Conservation (phyloP, 2,888 invertebrate species). For the Pomacea canaliculata region DNA sequence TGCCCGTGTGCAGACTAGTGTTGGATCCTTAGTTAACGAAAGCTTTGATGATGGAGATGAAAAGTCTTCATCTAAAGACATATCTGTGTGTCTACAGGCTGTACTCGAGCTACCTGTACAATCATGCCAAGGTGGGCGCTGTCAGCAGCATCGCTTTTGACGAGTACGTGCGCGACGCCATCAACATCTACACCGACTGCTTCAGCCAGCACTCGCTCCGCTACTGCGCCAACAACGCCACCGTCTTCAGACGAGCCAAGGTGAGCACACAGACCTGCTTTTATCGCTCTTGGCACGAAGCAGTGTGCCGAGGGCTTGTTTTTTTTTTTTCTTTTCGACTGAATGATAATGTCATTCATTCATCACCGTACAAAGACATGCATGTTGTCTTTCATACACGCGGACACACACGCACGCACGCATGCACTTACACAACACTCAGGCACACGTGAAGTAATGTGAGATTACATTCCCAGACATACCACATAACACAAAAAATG, state of each 20-base stretch:
- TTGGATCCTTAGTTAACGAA: no score
- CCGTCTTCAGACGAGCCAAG: conserved; percentile 16
- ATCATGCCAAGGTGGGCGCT: conserved; percentile 13
- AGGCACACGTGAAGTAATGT: background rate
- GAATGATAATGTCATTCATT: no score
- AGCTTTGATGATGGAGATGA: no score
- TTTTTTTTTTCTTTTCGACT: no score
- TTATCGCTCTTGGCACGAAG: no score
- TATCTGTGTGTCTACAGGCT: background rate
- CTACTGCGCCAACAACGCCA: conserved; percentile 23
- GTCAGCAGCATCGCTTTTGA: conserved; percentile 21
- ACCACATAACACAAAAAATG: no score
- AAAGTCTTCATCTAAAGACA: no score
- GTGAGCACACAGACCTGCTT: background rate
- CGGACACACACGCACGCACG: background rate
- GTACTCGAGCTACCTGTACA: conserved; percentile 25
- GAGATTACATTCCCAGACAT: no score
- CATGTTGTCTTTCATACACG: background rate
- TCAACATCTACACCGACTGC: conserved; percentile 14
- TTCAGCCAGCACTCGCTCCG: conserved; percentile 12
- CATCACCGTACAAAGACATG: no score
- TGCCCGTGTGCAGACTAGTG: no score
- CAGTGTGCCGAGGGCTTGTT: no score
- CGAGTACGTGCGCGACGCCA: conserved; percentile 11
- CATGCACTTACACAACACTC: background rate